These are phyloP conservation scores for Pseudolaguvia tuberculata DNA, from an alignment of 2,113 vertebrate species.

Conservation along the genomic window DNA sequence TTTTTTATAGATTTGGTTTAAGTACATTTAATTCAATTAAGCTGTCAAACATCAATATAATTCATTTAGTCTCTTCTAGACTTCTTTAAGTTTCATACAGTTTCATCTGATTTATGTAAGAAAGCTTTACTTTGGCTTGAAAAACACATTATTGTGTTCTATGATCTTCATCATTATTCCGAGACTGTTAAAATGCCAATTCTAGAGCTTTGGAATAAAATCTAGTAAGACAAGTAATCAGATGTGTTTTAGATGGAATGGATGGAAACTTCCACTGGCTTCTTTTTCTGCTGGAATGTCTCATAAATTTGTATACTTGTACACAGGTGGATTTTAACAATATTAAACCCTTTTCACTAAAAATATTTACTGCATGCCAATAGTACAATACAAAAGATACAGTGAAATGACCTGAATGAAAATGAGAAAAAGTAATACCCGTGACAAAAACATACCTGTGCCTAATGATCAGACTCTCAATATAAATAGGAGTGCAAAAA, in stretches of 20 bases:
- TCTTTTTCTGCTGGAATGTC: background rate
- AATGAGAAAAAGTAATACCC: slow-evolving; percentile 61
- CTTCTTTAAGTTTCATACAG: no score
- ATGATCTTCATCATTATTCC: no score
- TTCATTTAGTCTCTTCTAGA: no score
- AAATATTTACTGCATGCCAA: background rate
- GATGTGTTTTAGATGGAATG: background rate
- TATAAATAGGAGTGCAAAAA: slow-evolving; percentile 66
- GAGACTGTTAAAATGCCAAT: no score
- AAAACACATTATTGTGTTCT: background rate
- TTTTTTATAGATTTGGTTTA: background rate
- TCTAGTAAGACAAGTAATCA: background rate
- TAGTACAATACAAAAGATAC: slow-evolving; percentile 13
- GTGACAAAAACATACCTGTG: slow-evolving; percentile 67
- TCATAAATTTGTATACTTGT: background rate
- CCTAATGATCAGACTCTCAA: slow-evolving; percentile 66
- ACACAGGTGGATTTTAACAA: slow-evolving; percentile 5
- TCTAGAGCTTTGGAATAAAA: no score
- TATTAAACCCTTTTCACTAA: background rate
- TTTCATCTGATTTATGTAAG: no score
- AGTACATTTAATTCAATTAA: background rate
- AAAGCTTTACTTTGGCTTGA: no score
- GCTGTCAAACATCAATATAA: background rate
- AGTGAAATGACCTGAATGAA: slow-evolving; percentile 39
- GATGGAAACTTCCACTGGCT: no score